Percentiles rank a stretch among this genome's conserved stretches.
Conservation (phyloP, 2,113 vertebrate species). For the Lipophrys pholis region DNA sequence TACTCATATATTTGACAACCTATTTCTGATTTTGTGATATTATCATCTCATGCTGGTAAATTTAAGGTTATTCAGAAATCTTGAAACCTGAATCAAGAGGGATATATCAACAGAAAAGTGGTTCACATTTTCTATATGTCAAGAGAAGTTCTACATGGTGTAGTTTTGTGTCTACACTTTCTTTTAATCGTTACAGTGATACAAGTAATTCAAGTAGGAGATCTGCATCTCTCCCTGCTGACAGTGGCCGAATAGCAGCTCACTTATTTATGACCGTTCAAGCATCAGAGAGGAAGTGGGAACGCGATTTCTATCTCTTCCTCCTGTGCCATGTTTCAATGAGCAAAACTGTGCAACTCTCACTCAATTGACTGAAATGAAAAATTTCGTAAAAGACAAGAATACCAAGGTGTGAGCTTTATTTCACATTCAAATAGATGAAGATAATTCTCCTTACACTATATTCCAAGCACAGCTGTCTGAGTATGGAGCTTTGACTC, state of each 20-base stretch:
- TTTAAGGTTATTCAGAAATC: too few relatives aligned
- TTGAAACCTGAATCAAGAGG: too few relatives aligned
- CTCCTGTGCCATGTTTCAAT: conserved; percentile 11
- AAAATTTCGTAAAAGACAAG: not conserved
- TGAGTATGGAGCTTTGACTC: conserved; percentile 50
- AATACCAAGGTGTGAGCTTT: conserved; percentile 27
- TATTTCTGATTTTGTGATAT: too few relatives aligned
- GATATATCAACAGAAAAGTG: too few relatives aligned
- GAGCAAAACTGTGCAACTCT: conserved; percentile 26
- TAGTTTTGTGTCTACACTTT: not conserved
- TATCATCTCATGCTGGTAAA: too few relatives aligned
- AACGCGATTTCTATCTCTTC: conserved; percentile 19
- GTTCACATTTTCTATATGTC: too few relatives aligned
- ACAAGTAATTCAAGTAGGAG: not conserved
- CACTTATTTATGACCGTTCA: conserved; percentile 34
- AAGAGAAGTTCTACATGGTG: not conserved
- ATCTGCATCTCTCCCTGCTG: conserved; percentile 13
- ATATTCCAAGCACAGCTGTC: conserved; percentile 42
- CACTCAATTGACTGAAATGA: conserved; percentile 23
- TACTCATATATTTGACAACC: too few relatives aligned
- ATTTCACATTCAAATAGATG: conserved; percentile 28
- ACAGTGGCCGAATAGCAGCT: conserved; percentile 34
- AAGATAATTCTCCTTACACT: conserved; percentile 20
- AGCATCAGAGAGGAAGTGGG: conserved; percentile 32
- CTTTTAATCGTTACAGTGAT: not conserved